A percentile compares a stretch with the other conserved stretches of the same genome.
phyloP scores from a whole-genome alignment of 2,888 invertebrate species.

The Hemaris fuciformis region DNA sequence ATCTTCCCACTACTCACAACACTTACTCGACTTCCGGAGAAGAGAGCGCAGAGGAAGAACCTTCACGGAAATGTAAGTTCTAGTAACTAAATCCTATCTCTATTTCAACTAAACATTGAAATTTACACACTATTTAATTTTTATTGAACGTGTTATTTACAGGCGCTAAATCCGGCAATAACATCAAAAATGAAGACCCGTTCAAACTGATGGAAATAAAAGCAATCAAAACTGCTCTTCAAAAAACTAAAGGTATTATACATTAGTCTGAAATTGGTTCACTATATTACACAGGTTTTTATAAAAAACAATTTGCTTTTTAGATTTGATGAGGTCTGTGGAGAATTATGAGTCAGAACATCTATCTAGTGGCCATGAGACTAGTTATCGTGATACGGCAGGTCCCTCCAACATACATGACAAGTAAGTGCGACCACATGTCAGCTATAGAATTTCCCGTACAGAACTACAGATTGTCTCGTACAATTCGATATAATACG shows the following conservation, averaged over 20 bases:
- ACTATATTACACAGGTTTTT: background rate
- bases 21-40: constrained; percentile 74
- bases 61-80: constrained; percentile 59
- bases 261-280: background rate
- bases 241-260: constrained; percentile 69
- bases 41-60: constrained; percentile 69
- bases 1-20: constrained; percentile 56
- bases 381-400: constrained; percentile 57
- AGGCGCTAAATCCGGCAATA: constrained; percentile 64
- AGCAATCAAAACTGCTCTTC: constrained; percentile 72
- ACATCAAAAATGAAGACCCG: constrained; percentile 73
- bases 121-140: background rate
- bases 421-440: constrained; percentile 68
- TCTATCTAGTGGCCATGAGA: constrained; percentile 55
- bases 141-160: constrained; percentile 9
- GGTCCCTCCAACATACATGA: constrained; percentile 71
- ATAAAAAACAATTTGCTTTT: constrained; percentile 22
- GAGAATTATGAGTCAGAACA: constrained; percentile 71
- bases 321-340: constrained; percentile 75
- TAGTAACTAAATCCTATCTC: background rate
- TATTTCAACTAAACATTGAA: background rate
- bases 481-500: too few species aligned
- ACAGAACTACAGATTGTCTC: too few species aligned
- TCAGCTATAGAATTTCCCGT: too few species aligned
- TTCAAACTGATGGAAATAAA: constrained; percentile 77